Evolutionary conservation across 2,888 invertebrate genomes (phyloP), one percentile per base, ranked within the genome.

Genomic region (Andrena bicolor): DNA sequence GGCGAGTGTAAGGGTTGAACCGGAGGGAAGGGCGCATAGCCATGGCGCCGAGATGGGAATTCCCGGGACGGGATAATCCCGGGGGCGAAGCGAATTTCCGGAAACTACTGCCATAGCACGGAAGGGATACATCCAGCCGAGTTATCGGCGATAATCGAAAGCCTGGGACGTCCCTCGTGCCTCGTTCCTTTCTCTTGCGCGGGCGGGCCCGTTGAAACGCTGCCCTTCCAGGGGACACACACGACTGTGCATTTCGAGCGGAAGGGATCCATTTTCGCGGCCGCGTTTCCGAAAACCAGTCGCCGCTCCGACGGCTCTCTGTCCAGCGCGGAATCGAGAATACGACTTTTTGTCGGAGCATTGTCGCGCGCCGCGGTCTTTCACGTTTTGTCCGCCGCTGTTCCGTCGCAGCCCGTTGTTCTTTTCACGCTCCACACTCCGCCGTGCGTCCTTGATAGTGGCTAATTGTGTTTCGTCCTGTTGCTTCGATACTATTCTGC

Each of bases 61-160:
- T 87, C 84, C 77, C 85, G 73, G 83, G 86, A 77, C 75, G 82
- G 85, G 87, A 87, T 88, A 88, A 88, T 88, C 88, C 84, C 84
- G 80, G 65, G 84, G 87, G 88, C 80, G 85, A 89, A 80, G 78
- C 86, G 86, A 88, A 86, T 87, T 85, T 87, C 89, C 85, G 84
- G 87, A 82, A 88, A 89, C 89, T 87, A 86, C 76, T 85, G 82
- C 69, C 74, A 60, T 70, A 76, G 71, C 79, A 75, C 82, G 84
- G 85, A 88, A 86, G 88, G 88, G 88, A 88, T 88, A 86, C 85
- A 88, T 88, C 83, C 81, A 85, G 82, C 81, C 84, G 88, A 88
- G 88, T 88, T 88, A 88, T 88, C 88, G 88, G 82, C 88, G 86
- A 88, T 88, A 88, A 88, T 88, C 88, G 88, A 88, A 88, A 88